phyloP scores from a whole-genome alignment of 2,888 invertebrate genomes.

The Dugesia japonica region DNA sequence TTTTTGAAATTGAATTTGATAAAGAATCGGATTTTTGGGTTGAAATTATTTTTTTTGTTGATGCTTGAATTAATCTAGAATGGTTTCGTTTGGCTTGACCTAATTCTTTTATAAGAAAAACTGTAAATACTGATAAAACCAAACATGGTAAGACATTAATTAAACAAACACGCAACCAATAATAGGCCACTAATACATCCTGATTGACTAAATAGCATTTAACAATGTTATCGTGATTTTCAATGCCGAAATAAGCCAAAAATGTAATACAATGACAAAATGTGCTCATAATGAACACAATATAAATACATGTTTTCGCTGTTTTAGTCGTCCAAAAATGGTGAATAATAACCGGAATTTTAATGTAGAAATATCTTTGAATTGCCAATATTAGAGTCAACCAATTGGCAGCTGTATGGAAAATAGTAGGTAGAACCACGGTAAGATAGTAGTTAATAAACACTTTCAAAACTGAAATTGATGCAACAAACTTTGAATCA shows the following conservation, averaged over 20 bases:
- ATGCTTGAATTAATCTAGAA: slow-evolving; percentile 51
- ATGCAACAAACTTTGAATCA: neutral
- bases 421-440: slow-evolving; percentile 49
- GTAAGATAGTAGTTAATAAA: slow-evolving; percentile 55
- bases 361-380: slow-evolving; percentile 82
- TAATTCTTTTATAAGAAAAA: slow-evolving; percentile 69
- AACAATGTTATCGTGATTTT: neutral
- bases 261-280: neutral
- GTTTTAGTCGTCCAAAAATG: slow-evolving; percentile 53
- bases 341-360: slow-evolving; percentile 71
- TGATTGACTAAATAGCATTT: slow-evolving; percentile 10
- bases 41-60: neutral
- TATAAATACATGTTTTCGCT: neutral
- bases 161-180: slow-evolving; percentile 68
- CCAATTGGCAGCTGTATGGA: slow-evolving; percentile 85
- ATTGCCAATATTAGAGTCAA: slow-evolving; percentile 72
- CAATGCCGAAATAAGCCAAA: slow-evolving; percentile 41
- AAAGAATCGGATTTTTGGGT: slow-evolving; percentile 30
- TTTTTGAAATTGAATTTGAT: slow-evolving; percentile 46
- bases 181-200: slow-evolving; percentile 57
- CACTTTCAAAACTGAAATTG: slow-evolving; percentile 57
- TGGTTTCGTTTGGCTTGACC: slow-evolving; percentile 65
- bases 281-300: slow-evolving; percentile 13
- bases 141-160: slow-evolving; percentile 80
- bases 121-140: slow-evolving; percentile 70